A percentile compares a stretch with the other conserved stretches of the same genome.
These are phyloP conservation scores for Drosophila pruinosa DNA, from an alignment of 1,140 invertebrate species.

Conservation along the genomic window DNA sequence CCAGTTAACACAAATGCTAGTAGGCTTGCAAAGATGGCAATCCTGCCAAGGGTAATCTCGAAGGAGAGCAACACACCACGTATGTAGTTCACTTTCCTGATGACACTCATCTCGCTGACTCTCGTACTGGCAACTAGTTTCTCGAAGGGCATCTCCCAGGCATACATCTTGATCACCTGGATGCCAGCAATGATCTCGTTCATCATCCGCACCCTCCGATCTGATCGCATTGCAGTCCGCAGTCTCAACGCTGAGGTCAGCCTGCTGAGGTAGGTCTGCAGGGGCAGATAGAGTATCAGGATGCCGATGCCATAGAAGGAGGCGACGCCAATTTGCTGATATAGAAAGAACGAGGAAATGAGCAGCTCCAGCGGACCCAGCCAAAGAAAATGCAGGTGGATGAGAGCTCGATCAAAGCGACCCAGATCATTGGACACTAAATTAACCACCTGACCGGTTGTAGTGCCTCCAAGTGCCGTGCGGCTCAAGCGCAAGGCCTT, in stretches of 20 bases:
- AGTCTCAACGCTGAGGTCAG: constrained; percentile 86
- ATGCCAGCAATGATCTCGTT: constrained; percentile 95
- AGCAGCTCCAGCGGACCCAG: constrained; percentile 85
- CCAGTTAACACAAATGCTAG: constrained; percentile 89
- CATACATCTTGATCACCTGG: constrained; percentile 93
- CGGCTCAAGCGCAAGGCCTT: constrained; percentile 86
- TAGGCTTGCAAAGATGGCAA: constrained; percentile 91
- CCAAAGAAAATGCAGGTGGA: constrained; percentile 83
- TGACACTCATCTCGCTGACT: constrained; percentile 84
- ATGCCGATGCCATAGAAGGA: constrained; percentile 90
- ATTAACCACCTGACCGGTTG: constrained; percentile 90
- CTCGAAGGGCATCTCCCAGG: constrained; percentile 91
- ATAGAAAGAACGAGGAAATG: constrained; percentile 89
- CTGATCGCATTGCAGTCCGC: constrained; percentile 88
- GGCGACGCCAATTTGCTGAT: constrained; percentile 83
- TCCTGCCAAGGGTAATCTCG: constrained; percentile 88
- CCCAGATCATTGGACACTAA: constrained; percentile 87
- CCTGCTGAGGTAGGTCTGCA: constrained; percentile 91
- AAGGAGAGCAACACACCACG: constrained; percentile 89
- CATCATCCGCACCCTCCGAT: constrained; percentile 92
- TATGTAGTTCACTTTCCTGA: constrained; percentile 87
- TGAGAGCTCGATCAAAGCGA: constrained; percentile 81
- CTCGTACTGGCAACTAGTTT: constrained; percentile 85
- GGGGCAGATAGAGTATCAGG: constrained; percentile 90
- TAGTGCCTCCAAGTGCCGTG: constrained; percentile 89